Evolutionary conservation across 2,797 vertebrate species (phyloP).

Genomic region (Valencia hispanica): DNA sequence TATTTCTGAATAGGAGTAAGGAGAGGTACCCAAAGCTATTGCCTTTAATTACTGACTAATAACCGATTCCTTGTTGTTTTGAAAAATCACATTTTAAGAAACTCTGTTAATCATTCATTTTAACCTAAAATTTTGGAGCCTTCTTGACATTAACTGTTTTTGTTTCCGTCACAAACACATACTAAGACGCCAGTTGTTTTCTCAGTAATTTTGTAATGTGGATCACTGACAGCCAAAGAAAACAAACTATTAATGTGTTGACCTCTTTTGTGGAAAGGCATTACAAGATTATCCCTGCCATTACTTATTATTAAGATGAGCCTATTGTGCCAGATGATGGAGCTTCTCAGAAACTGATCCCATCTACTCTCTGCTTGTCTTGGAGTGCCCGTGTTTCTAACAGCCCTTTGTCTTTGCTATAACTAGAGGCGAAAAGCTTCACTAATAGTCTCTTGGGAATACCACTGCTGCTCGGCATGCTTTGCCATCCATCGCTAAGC

Average conservation of each 20-base stretch:
- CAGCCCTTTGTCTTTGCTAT: constrained; percentile 61
- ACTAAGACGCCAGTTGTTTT: not conserved
- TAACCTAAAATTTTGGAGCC: no score
- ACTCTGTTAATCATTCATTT: no score
- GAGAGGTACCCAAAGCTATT: not conserved
- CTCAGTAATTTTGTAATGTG: not conserved
- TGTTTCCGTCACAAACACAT: no score
- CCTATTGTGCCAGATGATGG: constrained; percentile 10
- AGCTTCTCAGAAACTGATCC: constrained; percentile 14
- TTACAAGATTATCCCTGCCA: not conserved
- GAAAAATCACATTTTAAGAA: no score
- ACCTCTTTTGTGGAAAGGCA: not conserved
- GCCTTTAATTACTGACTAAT: not conserved
- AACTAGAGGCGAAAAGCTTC: constrained; percentile 73
- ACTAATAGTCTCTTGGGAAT: constrained; percentile 71
- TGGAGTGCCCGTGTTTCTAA: constrained; percentile 43
- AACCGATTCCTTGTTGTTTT: not conserved
- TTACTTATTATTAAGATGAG: constrained; percentile 22
- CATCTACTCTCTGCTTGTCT: constrained; percentile 21
- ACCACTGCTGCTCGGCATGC: constrained; percentile 60
- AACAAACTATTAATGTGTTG: constrained; percentile 1
- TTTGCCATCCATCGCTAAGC: constrained; percentile 65
- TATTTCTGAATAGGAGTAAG: constrained; percentile 1
- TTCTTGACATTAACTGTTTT: no score
- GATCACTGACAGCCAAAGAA: not conserved